These are phyloP conservation scores for Rhodeus uyekii DNA, from an alignment of 2,797 vertebrate species.

Conservation along the genomic window DNA sequence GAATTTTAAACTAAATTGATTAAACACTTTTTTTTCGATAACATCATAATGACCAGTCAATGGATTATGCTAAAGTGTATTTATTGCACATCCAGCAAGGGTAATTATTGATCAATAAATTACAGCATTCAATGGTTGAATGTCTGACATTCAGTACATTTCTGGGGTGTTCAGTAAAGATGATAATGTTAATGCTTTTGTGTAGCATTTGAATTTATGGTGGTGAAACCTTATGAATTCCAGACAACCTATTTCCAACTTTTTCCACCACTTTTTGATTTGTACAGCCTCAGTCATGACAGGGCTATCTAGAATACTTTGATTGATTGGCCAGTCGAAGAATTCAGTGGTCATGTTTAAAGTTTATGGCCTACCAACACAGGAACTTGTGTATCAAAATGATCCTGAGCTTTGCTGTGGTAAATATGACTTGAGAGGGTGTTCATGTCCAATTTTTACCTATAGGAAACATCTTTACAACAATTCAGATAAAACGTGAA, in stretches of 20 bases:
- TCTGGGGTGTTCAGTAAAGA: background rate
- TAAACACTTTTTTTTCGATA: background rate
- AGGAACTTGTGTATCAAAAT: background rate
- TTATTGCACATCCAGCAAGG: background rate
- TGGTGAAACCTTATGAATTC: background rate
- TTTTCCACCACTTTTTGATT: background rate
- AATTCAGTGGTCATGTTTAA: too few relatives aligned
- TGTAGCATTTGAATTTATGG: background rate
- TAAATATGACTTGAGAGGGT: too few relatives aligned
- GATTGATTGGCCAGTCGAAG: too few relatives aligned
- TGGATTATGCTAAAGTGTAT: conserved; percentile 25
- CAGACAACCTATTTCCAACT: background rate
- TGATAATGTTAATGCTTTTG: background rate
- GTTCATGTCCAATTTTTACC: too few relatives aligned
- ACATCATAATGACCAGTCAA: conserved; percentile 6
- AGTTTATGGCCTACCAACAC: too few relatives aligned
- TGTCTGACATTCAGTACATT: background rate
- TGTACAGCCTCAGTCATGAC: background rate
- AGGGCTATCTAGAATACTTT: too few relatives aligned
- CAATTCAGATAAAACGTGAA: too few relatives aligned
- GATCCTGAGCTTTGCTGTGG: too few relatives aligned
- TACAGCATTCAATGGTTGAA: background rate
- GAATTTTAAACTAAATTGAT: conserved; percentile 12
- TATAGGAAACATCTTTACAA: too few relatives aligned
- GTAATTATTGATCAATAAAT: conserved; percentile 15